Percentiles rank a stretch among this genome's conserved stretches.
These are phyloP conservation scores for Pachyuromys duprasi DNA, from an alignment of 2,797 vertebrate species.

Conservation along the genomic window DNA sequence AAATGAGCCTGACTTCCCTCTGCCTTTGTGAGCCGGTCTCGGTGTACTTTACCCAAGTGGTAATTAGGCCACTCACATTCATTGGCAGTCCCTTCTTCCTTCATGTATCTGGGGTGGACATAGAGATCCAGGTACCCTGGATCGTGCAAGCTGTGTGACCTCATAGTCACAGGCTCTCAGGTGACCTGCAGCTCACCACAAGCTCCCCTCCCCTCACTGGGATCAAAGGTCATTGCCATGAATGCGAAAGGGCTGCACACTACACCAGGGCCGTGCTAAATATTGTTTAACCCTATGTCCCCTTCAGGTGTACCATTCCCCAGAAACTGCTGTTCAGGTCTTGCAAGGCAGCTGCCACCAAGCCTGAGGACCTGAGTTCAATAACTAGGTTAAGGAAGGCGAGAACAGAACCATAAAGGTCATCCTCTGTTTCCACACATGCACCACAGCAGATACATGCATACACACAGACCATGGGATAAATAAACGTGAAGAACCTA, in stretches of 20 bases:
- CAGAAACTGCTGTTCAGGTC: not conserved
- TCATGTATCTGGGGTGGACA: not conserved
- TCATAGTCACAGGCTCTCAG: not conserved
- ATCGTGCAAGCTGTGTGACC: not conserved
- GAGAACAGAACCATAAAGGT: not conserved
- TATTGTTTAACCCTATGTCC: not conserved
- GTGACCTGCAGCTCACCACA: not conserved
- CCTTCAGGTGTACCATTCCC: not conserved
- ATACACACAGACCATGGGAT: not conserved
- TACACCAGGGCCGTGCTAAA: not conserved
- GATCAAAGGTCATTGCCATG: not conserved
- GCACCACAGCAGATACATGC: not conserved
- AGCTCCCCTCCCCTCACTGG: not conserved
- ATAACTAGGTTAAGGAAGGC: not conserved
- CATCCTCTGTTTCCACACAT: not conserved
- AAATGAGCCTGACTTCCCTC: not conserved
- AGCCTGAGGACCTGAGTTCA: not conserved
- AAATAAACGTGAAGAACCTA: not conserved
- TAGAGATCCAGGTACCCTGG: not conserved
- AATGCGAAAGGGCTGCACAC: not conserved
- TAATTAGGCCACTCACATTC: slow-evolving; percentile 1
- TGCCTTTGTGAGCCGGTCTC: slow-evolving; percentile 15
- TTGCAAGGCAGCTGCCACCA: not conserved
- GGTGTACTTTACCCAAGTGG: slow-evolving; percentile 4
- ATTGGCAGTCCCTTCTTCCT: not conserved